phyloP scores from a whole-genome alignment of 2,888 invertebrate genomes.

The Sipha maydis region DNA sequence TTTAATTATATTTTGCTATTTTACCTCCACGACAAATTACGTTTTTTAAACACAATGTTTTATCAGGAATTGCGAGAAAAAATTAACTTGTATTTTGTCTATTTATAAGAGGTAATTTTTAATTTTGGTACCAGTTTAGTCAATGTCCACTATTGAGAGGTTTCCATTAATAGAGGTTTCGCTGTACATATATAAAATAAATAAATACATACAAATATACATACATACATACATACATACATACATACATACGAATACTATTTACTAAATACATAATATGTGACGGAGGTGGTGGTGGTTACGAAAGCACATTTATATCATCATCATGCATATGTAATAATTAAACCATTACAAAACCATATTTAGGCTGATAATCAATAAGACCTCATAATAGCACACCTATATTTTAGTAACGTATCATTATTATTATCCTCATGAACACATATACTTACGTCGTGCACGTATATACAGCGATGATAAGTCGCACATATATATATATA shows the following conservation, averaged over 20 bases:
- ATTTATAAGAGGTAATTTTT: too few relatives aligned
- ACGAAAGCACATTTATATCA: background rate
- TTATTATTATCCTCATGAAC: background rate
- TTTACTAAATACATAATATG: background rate
- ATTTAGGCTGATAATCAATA: slow-evolving; percentile 3
- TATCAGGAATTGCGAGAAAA: too few relatives aligned
- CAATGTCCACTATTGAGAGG: too few relatives aligned
- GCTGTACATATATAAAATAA: too few relatives aligned
- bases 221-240: background rate
- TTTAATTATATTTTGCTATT: too few relatives aligned
- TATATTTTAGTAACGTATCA: background rate
- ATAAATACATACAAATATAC: too few relatives aligned
- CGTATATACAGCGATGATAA: background rate
- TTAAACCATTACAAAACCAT: slow-evolving; percentile 12
- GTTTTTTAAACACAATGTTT: too few relatives aligned
- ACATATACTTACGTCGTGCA: background rate
- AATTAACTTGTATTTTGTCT: too few relatives aligned
- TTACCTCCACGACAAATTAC: too few relatives aligned
- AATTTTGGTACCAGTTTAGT: too few relatives aligned
- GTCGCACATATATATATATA: background rate
- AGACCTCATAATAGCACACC: background rate
- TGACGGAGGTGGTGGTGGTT: background rate
- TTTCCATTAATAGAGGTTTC: too few relatives aligned
- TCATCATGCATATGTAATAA: background rate
- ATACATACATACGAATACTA: background rate